phyloP scores from a whole-genome alignment of 2,888 invertebrate species.

The Lymantria monacha region DNA sequence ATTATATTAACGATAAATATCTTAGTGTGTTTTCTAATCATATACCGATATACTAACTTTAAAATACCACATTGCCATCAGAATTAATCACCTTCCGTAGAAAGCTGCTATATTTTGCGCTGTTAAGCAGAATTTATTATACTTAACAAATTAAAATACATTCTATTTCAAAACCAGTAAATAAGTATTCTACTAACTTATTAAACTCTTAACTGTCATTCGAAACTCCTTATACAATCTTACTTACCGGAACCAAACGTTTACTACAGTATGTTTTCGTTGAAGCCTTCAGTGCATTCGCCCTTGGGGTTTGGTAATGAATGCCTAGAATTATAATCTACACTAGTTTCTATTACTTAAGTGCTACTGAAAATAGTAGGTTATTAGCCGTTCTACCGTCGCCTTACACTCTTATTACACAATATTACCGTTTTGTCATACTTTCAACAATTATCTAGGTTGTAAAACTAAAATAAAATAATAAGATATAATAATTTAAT shows the following conservation, averaged over 20 bases:
- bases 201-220: too few relatives aligned
- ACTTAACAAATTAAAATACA: too few relatives aligned
- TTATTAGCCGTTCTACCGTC: slow-evolving; percentile 29
- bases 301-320: slow-evolving; percentile 24
- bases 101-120: too few relatives aligned
- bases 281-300: slow-evolving; percentile 3
- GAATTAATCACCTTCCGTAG: too few relatives aligned
- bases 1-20: too few relatives aligned
- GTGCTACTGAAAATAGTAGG: slow-evolving; percentile 15
- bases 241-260: not conserved
- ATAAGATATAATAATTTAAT: too few relatives aligned
- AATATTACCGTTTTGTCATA: slow-evolving; percentile 19
- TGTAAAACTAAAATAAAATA: too few relatives aligned
- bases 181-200: too few relatives aligned
- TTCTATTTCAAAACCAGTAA: too few relatives aligned
- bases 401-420: slow-evolving; percentile 29
- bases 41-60: not conserved
- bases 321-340: slow-evolving; percentile 14
- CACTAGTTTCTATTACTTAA: slow-evolving; percentile 19
- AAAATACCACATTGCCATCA: not conserved
- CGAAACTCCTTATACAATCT: too few relatives aligned
- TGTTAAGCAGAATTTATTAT: too few relatives aligned
- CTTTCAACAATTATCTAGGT: not conserved
- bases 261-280: slow-evolving; percentile 2
- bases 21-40: too few relatives aligned